Evolutionary conservation across 2,888 invertebrate species (phyloP).

Genomic region (Bimastos eiseni): DNA sequence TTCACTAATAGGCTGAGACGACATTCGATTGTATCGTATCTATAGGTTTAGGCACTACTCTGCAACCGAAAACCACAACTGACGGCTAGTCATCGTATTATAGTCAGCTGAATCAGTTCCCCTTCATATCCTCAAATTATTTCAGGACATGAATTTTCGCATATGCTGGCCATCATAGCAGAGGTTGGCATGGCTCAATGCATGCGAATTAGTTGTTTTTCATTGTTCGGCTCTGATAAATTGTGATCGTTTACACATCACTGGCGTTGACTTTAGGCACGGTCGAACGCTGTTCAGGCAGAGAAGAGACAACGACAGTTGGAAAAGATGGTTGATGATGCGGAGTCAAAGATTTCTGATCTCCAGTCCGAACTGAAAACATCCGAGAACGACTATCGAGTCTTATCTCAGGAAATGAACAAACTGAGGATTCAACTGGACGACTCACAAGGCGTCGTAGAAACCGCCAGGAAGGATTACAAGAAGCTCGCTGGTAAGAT

Average conservation of each 20-base stretch:
- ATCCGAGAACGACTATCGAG: slow-evolving; percentile 98
- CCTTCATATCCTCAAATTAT: background rate
- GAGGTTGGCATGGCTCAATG: background rate
- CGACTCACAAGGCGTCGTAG: slow-evolving; percentile 94
- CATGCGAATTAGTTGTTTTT: background rate
- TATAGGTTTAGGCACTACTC: background rate
- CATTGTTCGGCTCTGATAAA: background rate
- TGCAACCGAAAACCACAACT: background rate
- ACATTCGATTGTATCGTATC: background rate
- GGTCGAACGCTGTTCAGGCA: slow-evolving; percentile 43
- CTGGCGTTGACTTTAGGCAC: slow-evolving; percentile 33
- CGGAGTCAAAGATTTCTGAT: slow-evolving; percentile 98
- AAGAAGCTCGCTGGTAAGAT: slow-evolving; percentile 84
- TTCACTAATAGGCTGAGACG: background rate
- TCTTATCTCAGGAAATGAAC: slow-evolving; percentile 99
- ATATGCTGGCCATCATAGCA: background rate
- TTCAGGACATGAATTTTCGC: background rate
- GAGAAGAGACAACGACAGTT: slow-evolving; percentile 86
- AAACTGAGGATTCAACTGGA: slow-evolving; percentile 95
- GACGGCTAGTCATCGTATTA: background rate
- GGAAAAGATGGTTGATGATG: slow-evolving; percentile 99
- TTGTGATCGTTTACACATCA: background rate
- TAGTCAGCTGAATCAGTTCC: too few relatives aligned
- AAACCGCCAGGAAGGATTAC: slow-evolving; percentile 97
- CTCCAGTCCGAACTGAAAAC: slow-evolving; percentile 86